phyloP scores from a whole-genome alignment of 2,888 invertebrate genomes.

The Exephanes ischioxanthus region DNA sequence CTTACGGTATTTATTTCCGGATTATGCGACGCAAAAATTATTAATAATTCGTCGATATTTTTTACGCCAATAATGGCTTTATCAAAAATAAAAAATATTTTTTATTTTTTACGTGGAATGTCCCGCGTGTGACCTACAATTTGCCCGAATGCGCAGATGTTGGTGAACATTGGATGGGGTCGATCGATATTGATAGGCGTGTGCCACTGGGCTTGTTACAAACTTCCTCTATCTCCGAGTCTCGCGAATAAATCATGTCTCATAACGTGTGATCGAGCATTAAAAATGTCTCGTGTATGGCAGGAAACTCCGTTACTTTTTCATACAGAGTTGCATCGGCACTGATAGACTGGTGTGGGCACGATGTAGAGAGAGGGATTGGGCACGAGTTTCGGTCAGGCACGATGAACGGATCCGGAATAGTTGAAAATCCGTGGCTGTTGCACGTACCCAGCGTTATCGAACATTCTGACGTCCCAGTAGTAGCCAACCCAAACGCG shows the following conservation, averaged over 20 bases:
- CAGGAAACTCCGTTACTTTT: constrained; percentile 5
- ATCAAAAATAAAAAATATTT: not conserved
- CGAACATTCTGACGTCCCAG: constrained; percentile 45
- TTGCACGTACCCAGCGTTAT: constrained; percentile 32
- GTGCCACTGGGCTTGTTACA: not conserved
- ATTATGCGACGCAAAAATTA: too few species aligned
- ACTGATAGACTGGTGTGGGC: not conserved
- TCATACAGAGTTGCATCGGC: not conserved
- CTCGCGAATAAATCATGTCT: constrained; percentile 27
- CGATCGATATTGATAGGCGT: not conserved
- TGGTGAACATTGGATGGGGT: not conserved
- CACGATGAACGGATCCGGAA: constrained; percentile 13
- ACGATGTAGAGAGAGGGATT: not conserved
- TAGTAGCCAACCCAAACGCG: constrained; percentile 24
- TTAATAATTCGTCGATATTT: too few species aligned
- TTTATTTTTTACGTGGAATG: too few species aligned
- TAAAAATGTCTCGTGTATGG: constrained; percentile 12
- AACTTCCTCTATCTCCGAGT: not conserved
- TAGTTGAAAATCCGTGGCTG: constrained; percentile 41
- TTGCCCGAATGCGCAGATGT: not conserved
- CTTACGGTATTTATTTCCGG: too few species aligned
- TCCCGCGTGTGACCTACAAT: not conserved
- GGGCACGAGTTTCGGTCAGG: constrained; percentile 6
- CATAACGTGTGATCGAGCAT: constrained; percentile 24
- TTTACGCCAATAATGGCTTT: too few species aligned